Base-by-base conservation (phyloP, 2,113 vertebrate genomes). In the Phocoena phocoena region DNA sequence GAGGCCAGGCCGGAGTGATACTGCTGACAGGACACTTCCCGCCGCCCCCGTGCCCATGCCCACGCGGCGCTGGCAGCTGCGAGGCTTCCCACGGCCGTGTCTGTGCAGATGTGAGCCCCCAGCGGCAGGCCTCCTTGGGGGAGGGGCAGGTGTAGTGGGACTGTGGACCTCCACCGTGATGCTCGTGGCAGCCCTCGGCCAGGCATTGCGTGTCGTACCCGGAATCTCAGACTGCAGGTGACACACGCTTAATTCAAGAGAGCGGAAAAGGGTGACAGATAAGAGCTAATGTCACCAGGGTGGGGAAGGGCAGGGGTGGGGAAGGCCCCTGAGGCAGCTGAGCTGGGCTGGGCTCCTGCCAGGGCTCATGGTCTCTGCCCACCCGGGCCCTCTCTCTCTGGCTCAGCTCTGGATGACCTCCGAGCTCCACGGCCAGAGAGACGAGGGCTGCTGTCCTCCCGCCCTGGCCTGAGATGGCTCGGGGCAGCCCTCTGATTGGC, bases 341-440 rank as follows among this genome's bases (percentile, higher is more conserved):
- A 36, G 80, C 25, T 70, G 67, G n/a, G n/a, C n/a, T 70, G 67
- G 65, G n/a, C 20, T 36, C 17, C n/a, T 21, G 67, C 18, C 18
- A 70, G 67, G 8, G 36, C 58, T 41, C 25, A 6, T 62, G 55
- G 36, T 28, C 36, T 41, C 80, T 62, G 36, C 36, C 58, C 26
- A 18, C 80, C 25, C 3, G 1, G 76, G 58, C 55, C 8, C 0
- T 6, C 80, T 41, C 58, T 82, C 36, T 8, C 67, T 0, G 0
- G 79, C 36, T 60, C 15, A 62, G 79, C 55, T 38, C 79, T 18
- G 5, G 36, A 15, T 41, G 36, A 41, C 36, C 36, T 12, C 80
- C 0, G 5, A 70, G 17, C n/a, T 21, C 33, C 67, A 36, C 4
- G 18, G 18, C n/a, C 53, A 53, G 67, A n/a, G n/a, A 70, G n/a